Evolutionary conservation across 1,140 invertebrate genomes (phyloP).

Genomic region (Phenacoccus solenopsis): DNA sequence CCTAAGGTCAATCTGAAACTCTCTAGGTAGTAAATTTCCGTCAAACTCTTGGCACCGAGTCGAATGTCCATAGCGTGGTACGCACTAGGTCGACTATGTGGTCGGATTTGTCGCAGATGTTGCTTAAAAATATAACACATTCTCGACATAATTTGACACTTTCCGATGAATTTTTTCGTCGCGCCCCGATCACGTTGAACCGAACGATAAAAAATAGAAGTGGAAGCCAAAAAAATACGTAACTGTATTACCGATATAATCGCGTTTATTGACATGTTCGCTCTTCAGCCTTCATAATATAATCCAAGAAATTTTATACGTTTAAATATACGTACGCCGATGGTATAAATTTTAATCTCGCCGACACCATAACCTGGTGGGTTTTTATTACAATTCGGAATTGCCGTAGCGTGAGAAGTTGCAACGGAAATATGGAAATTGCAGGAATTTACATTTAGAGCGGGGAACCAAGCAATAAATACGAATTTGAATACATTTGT

Average conservation of each 20-base stretch:
- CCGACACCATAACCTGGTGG: not conserved
- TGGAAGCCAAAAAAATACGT: not conserved
- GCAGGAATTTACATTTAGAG: slow-evolving; percentile 7
- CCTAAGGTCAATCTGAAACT: not conserved
- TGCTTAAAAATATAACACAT: not conserved
- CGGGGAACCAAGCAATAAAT: not conserved
- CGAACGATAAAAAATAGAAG: no score
- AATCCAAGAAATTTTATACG: no score
- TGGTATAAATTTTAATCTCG: not conserved
- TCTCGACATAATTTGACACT: not conserved
- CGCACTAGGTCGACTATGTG: not conserved
- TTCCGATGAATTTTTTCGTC: not conserved
- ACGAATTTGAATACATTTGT: slow-evolving; percentile 15
- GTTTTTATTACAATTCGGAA: slow-evolving; percentile 4
- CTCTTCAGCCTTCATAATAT: no score
- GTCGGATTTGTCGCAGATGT: slow-evolving; percentile 1
- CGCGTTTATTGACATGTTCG: not conserved
- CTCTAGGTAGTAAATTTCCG: not conserved
- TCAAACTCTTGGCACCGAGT: not conserved
- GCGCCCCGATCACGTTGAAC: not conserved
- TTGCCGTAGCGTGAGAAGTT: not conserved
- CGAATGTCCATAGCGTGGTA: not conserved
- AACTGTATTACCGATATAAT: not conserved
- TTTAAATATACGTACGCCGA: not conserved
- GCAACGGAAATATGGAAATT: slow-evolving; percentile 12